Evolutionary conservation across 2,888 invertebrate genomes (phyloP).

Genomic region (Graphium colonna): DNA sequence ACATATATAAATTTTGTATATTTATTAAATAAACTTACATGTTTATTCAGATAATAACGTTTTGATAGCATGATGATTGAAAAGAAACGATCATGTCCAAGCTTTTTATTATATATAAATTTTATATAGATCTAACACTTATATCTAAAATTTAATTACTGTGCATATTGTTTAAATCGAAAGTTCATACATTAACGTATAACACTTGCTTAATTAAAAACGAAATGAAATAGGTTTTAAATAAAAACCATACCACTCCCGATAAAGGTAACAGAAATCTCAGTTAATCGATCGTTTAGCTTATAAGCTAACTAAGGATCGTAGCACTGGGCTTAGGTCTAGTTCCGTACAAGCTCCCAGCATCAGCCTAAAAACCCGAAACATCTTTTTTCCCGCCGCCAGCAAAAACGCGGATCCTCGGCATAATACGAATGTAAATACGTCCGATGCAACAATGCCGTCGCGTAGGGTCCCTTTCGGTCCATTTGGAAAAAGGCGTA

Average conservation of each 20-base stretch:
- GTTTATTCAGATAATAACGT: no score
- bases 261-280: background rate
- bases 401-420: slow-evolving; percentile 49
- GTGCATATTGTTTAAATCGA: no score
- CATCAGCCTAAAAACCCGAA: slow-evolving; percentile 51
- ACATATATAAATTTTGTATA: no score
- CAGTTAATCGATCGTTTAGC: background rate
- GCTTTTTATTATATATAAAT: no score
- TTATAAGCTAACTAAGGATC: background rate
- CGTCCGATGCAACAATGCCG: slow-evolving; percentile 63
- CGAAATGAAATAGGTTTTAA: no score
- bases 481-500: slow-evolving; percentile 35
- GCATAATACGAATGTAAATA: slow-evolving; percentile 63
- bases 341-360: slow-evolving; percentile 44
- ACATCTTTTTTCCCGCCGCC: slow-evolving; percentile 61
- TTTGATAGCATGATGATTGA: no score
- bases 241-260: no score
- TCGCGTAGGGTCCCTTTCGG: slow-evolving; percentile 44
- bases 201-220: no score
- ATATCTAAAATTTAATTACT: background rate
- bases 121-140: no score
- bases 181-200: no score
- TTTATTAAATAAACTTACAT: no score
- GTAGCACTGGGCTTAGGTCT: slow-evolving; percentile 38
- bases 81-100: no score